Conservation (phyloP, 2,888 invertebrate species). For the Standfussiana lucernea region DNA sequence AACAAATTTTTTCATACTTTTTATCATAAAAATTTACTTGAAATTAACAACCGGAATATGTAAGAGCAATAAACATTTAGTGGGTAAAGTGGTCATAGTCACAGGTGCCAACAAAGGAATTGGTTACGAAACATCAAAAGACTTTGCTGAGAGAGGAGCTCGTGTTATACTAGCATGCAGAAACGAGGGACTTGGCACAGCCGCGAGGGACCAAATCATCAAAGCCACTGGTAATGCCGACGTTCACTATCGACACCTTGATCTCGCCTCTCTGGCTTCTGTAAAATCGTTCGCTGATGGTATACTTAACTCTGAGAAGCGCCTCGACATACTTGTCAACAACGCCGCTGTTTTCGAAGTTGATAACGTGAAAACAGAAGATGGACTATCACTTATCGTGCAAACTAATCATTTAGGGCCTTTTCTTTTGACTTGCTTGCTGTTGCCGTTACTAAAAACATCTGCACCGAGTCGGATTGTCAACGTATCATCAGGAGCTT, state of each 20-base stretch:
- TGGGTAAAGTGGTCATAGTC: slow-evolving; percentile 95
- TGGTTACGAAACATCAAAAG: slow-evolving; percentile 94
- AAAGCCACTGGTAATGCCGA: slow-evolving; percentile 75
- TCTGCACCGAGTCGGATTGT: slow-evolving; percentile 84
- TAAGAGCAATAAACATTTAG: slow-evolving; percentile 86
- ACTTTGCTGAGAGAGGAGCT: slow-evolving; percentile 93
- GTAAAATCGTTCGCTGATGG: slow-evolving; percentile 91
- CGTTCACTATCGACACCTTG: slow-evolving; percentile 84
- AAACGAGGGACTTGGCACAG: slow-evolving; percentile 92
- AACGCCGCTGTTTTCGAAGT: slow-evolving; percentile 90
- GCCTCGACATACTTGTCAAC: slow-evolving; percentile 91
- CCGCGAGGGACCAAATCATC: slow-evolving; percentile 82
- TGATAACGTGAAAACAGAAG: slow-evolving; percentile 87
- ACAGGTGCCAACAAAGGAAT: slow-evolving; percentile 96
- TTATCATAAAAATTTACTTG: slow-evolving; percentile 67
- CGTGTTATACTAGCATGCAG: slow-evolving; percentile 95
- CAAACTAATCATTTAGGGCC: slow-evolving; percentile 92
- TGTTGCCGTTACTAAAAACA: slow-evolving; percentile 85
- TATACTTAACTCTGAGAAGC: slow-evolving; percentile 87
- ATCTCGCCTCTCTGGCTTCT: slow-evolving; percentile 89
- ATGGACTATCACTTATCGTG: slow-evolving; percentile 91
- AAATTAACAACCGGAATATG: slow-evolving; percentile 77
- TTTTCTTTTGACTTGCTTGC: slow-evolving; percentile 92
- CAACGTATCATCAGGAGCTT: slow-evolving; percentile 80
- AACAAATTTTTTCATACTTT: slow-evolving; percentile 60